Conservation (phyloP, 2,888 invertebrate species). For the Branchinecta sandiegonensis region DNA sequence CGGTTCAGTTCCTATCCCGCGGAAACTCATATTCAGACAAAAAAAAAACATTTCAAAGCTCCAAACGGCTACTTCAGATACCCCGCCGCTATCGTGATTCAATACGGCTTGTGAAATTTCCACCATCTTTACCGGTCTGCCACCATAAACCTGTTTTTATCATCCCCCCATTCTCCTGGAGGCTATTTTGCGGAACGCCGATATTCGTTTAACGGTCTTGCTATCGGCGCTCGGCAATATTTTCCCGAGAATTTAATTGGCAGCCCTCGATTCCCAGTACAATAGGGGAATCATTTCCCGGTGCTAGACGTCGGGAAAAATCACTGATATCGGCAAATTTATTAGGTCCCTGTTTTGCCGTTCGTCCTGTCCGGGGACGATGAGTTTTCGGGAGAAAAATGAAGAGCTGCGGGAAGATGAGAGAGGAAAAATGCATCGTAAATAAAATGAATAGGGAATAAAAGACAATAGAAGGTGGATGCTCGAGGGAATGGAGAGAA, state of each 20-base stretch:
- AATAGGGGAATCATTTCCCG: conserved; percentile 8
- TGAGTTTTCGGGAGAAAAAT: background rate
- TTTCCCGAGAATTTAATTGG: conserved; percentile 15
- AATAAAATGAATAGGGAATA: conserved; percentile 3
- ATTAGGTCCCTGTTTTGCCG: conserved; percentile 6
- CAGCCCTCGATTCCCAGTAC: conserved; percentile 10
- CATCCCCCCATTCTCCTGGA: background rate
- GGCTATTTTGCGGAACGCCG: conserved; percentile 9
- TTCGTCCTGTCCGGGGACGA: background rate
- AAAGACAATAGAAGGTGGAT: background rate
- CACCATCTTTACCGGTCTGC: background rate
- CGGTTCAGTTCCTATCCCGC: no score
- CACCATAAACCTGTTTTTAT: conserved; percentile 9
- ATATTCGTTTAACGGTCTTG: conserved; percentile 10
- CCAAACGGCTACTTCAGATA: no score
- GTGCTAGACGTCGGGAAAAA: conserved; percentile 8
- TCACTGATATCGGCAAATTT: conserved; percentile 15
- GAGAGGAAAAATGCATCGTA: background rate
- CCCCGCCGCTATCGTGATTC: no score
- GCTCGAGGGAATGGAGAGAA: no score
- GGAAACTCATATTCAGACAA: no score
- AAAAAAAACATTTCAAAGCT: no score
- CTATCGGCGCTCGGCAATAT: conserved; percentile 15
- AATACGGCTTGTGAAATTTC: no score
- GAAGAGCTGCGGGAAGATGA: background rate